phyloP scores from a whole-genome alignment of 2,888 invertebrate genomes.

The Aproaerema taeniolella region DNA sequence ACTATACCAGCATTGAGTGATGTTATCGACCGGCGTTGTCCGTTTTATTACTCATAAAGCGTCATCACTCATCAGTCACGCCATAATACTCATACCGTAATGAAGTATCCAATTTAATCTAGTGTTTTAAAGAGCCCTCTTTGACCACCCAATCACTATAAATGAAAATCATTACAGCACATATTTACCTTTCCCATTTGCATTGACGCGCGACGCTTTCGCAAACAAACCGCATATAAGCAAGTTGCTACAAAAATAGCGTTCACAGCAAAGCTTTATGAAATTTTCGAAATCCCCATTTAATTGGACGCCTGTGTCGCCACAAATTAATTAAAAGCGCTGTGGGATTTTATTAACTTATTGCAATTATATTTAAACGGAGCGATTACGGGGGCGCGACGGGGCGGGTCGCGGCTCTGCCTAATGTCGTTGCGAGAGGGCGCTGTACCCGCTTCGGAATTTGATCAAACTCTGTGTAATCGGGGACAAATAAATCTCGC shows the following conservation, averaged over 20 bases:
- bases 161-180: constrained; percentile 32
- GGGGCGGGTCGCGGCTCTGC: constrained; percentile 31
- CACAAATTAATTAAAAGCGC: constrained; percentile 68
- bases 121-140: constrained; percentile 26
- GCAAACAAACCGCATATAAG: constrained; percentile 38
- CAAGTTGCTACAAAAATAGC: constrained; percentile 38
- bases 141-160: constrained; percentile 29
- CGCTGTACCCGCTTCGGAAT: constrained; percentile 43
- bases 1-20: constrained; percentile 27
- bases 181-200: constrained; percentile 33
- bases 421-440: constrained; percentile 45
- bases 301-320: constrained; percentile 58
- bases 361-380: constrained; percentile 69
- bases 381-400: constrained; percentile 46
- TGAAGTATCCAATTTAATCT: constrained; percentile 18
- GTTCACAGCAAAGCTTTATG: constrained; percentile 42
- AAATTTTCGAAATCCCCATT: constrained; percentile 56
- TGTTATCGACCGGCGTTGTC: constrained; percentile 29
- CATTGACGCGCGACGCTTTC: constrained; percentile 30
- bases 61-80: constrained; percentile 13
- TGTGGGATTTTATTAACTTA: constrained; percentile 67
- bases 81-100: constrained; percentile 6
- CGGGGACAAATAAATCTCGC: constrained; percentile 64
- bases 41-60: constrained; percentile 34
- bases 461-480: constrained; percentile 62